Evolutionary conservation across 2,888 invertebrate genomes (phyloP), one percentile per base, ranked within the genome.

Genomic region (Nomada fabriciana): DNA sequence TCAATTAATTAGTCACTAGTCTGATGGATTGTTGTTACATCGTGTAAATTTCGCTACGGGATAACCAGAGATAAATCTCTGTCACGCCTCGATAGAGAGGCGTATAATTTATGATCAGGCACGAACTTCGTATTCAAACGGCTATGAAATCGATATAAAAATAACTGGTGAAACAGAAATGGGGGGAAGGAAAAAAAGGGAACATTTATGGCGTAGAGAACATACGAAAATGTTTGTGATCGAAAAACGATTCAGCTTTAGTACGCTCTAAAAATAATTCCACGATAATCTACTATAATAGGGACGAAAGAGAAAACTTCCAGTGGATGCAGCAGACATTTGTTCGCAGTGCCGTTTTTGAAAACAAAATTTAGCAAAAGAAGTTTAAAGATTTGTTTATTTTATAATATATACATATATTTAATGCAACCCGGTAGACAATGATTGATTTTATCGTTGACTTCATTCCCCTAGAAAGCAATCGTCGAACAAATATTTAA

Each of bases 31-130:
- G 71, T 65, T 67, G 81, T 64, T 80, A 69, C 67, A 61, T 52
- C 67, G 61, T 70, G 76, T 74, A 70, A 73, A 76, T 77, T 83
- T 71, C 83, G 57, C 60, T 11, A 59, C 13, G 68, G 43, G 64
- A 80, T 76, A 81, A 74, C 70, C 55, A 3, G 71, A 36, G 71
- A 82, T 83, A 83, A 83, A 83, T 83, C 81, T 83, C 81, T 75
- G 81, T 64, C 74, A 50, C 63, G 57, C 53, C 29, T 59, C 69
- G 73, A 83, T 76, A 69, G 76, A 80, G 64, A 72, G 72, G 53
- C 59, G 60, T 76, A 74, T 81, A 83, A 83, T 80, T 83, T 83
- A 83, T 74, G 70, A 61, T 63, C 53, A 43, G 57, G 42, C 36
- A 76, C 57, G 73, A 42, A 20, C 15, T 42, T 60, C 42, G 57